These are phyloP conservation scores for Drosophila bipectinata DNA, from an alignment of 1,140 invertebrate species.

Conservation along the genomic window DNA sequence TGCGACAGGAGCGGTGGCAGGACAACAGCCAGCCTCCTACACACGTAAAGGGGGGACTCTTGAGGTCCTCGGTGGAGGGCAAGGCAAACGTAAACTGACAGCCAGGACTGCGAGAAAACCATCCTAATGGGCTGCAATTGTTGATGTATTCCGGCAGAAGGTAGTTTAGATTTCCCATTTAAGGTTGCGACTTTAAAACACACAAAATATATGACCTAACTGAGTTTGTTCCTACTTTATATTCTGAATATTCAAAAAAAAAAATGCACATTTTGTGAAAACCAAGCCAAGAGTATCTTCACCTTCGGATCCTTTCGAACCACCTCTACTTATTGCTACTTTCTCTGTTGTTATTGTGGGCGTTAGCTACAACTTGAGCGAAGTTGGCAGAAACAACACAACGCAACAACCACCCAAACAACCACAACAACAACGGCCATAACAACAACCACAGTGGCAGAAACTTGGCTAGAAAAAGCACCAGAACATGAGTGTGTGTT, in stretches of 20 bases:
- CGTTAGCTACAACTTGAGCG: slow-evolving; percentile 75
- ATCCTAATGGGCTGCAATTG: slow-evolving; percentile 38
- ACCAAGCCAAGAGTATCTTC: slow-evolving; percentile 4
- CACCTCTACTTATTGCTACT: slow-evolving; percentile 32
- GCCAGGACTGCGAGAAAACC: slow-evolving; percentile 35
- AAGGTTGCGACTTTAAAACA: slow-evolving; percentile 1
- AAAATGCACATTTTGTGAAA: not conserved
- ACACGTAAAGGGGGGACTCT: slow-evolving; percentile 6
- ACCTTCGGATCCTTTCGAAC: not conserved
- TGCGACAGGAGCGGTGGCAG: slow-evolving; percentile 43
- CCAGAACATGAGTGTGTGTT: slow-evolving; percentile 31
- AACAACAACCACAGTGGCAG: slow-evolving; percentile 48
- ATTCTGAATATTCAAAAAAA: not conserved
- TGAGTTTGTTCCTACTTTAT: not conserved
- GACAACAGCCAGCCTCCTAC: slow-evolving; percentile 31
- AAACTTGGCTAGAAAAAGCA: slow-evolving; percentile 51
- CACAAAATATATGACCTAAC: no score
- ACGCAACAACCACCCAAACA: slow-evolving; percentile 21
- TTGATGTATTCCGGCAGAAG: slow-evolving; percentile 8
- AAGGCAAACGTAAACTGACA: slow-evolving; percentile 54
- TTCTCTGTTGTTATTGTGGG: slow-evolving; percentile 61
- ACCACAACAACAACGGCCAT: slow-evolving; percentile 33
- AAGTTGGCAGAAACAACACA: slow-evolving; percentile 66
- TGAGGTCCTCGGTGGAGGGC: not conserved
- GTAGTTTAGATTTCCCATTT: not conserved